Evolutionary conservation across 1,140 invertebrate species (phyloP), one percentile per base, ranked within the genome.

Genomic region (Lamellibrachia luymesi): DNA sequence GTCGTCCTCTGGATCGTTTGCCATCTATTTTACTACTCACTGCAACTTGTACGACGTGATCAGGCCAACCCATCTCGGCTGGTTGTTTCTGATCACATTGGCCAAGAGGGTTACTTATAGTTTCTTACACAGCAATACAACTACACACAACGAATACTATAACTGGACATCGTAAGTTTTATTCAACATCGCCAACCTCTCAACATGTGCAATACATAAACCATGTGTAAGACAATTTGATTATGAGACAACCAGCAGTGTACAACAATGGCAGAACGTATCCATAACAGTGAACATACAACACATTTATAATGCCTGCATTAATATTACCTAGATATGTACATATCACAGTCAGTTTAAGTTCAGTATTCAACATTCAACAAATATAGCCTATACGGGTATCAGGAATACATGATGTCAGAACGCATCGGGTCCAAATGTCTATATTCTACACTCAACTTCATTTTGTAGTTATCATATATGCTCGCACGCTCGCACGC

Each of bases 341-440:
- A 80, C 64, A 80, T 80, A 80, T 80, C 64, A 80, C 64, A 80
- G 64, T 80, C 64, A 80, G 64, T 22, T 80, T 80, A 80, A 80
- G 6, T 80, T 80, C 64, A 80, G 17, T 17, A 80, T 80, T 80
- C 1, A 80, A 80, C 64, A 17, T 80, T 80, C 64, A 80, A 2
- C 64, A 80, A 22, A 4, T 22, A 80, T 22, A 80, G 64, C 64
- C 6, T 56, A 13, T 56, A 56, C 13, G 38, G 38, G 38, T 38
- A 38, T 56, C 52, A 56, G 52, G 6, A 56, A 56, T 56, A 56
- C 52, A 80, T 80, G 25, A 17, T 80, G 25, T 22, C 13, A 22
- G 2, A 22, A 80, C 64, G 25, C 64, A 56, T 13, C 52, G 13
- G 64, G 4, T 17, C 64, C 5, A 8, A 80, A 2, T 80, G 13